These are phyloP conservation scores for Bombycilla garrulus DNA, from an alignment of 2,113 vertebrate genomes.

Conservation along the genomic window DNA sequence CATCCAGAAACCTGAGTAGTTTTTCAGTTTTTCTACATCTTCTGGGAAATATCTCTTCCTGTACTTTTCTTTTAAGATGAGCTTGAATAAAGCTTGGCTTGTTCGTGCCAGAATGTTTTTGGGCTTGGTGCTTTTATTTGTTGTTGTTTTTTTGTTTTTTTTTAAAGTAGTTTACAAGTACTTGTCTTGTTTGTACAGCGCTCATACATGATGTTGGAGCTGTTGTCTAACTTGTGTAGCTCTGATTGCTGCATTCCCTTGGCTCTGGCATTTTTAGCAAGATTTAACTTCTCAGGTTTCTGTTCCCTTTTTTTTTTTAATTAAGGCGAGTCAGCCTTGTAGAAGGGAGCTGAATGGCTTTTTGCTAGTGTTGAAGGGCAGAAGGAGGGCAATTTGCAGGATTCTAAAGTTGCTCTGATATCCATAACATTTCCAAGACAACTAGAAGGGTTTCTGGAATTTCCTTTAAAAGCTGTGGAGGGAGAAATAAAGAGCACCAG, in stretches of 20 bases:
- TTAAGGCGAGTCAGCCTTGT: background rate
- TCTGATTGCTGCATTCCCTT: background rate
- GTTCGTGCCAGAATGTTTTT: background rate
- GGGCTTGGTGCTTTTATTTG: accelerated
- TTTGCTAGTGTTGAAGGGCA: background rate
- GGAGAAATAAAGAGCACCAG: background rate
- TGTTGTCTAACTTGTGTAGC: background rate
- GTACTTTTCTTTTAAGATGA: background rate
- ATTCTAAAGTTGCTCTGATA: background rate
- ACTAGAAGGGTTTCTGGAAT: background rate
- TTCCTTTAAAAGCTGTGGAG: background rate
- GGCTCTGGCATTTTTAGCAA: background rate
- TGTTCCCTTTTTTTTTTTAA: background rate
- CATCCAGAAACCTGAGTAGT: background rate
- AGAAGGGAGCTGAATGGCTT: background rate
- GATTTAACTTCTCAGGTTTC: background rate
- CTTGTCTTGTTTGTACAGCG: background rate
- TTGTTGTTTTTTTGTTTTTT: background rate
- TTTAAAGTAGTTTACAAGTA: background rate
- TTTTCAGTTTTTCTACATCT: background rate
- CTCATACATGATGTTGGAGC: background rate
- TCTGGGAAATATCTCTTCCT: background rate
- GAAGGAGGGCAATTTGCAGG: background rate
- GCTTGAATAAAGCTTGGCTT: background rate
- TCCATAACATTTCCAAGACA: background rate